Percentiles rank a stretch among this genome's conserved stretches.
phyloP scores from a whole-genome alignment of 2,113 vertebrate genomes.

The Tautogolabrus adspersus region DNA sequence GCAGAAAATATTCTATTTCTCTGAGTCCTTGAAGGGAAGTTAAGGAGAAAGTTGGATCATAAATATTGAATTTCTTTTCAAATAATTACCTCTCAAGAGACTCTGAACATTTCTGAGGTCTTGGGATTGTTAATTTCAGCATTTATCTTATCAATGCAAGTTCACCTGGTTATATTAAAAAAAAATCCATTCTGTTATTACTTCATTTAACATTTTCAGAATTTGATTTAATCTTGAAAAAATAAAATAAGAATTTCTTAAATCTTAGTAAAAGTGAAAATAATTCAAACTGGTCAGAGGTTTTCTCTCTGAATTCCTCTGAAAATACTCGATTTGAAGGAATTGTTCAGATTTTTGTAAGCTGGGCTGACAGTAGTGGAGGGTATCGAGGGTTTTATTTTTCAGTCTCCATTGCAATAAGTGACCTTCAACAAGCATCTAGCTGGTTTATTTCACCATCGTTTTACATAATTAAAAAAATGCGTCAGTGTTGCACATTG shows the following conservation, averaged over 20 bases:
- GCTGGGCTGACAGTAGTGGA: too few species aligned
- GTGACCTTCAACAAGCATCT: too few species aligned
- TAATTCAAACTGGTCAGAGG: too few species aligned
- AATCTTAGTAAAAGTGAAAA: too few species aligned
- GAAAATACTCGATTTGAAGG: too few species aligned
- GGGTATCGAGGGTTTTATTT: too few species aligned
- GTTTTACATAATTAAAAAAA: too few species aligned
- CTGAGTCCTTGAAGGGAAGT: constrained; percentile 2
- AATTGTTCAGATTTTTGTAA: too few species aligned
- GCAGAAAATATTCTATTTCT: constrained; percentile 18
- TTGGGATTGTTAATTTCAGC: background rate
- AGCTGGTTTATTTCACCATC: too few species aligned
- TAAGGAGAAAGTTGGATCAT: background rate
- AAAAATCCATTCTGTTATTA: background rate
- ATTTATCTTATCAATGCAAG: background rate
- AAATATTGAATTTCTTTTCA: too few species aligned
- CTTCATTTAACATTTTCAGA: background rate
- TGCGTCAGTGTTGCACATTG: background rate
- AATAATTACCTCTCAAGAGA: background rate
- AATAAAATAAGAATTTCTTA: background rate
- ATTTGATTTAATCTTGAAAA: background rate
- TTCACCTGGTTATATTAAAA: background rate
- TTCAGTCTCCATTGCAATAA: too few species aligned
- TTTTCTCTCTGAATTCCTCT: too few species aligned
- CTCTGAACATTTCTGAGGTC: background rate